Conservation (phyloP, 2,888 invertebrate genomes). For the Lochmaea crataegi region DNA sequence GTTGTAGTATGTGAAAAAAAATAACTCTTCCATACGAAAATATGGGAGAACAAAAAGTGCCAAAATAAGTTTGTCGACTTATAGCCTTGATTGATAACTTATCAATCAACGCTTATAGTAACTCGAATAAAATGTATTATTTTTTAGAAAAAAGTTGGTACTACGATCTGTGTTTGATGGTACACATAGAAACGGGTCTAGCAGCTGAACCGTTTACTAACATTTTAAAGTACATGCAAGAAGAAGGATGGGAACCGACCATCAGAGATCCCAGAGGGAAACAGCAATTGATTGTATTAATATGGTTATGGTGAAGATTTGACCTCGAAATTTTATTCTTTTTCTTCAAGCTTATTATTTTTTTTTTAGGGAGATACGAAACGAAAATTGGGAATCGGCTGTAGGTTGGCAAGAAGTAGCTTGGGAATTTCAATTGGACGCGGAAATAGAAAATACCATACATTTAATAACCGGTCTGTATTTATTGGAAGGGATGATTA, state of each 20-base stretch:
- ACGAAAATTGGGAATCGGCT: slow-evolving; percentile 70
- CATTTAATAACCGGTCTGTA: slow-evolving; percentile 66
- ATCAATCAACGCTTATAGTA: too few relatives aligned
- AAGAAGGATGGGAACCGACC: slow-evolving; percentile 67
- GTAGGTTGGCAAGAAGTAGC: slow-evolving; percentile 69
- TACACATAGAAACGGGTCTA: slow-evolving; percentile 72
- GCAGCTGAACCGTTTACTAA: slow-evolving; percentile 69
- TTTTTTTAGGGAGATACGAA: slow-evolving; percentile 67
- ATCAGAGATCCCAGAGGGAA: slow-evolving; percentile 68
- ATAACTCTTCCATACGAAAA: too few relatives aligned
- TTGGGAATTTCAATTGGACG: slow-evolving; percentile 53
- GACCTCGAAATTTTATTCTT: background rate
- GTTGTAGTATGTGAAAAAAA: too few relatives aligned
- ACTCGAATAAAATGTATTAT: background rate
- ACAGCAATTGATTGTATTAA: slow-evolving; percentile 68
- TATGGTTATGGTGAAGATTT: slow-evolving; percentile 71
- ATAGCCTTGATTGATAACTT: too few relatives aligned
- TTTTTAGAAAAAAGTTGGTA: slow-evolving; percentile 70
- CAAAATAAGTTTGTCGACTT: too few relatives aligned
- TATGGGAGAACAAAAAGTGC: too few relatives aligned
- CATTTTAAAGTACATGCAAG: slow-evolving; percentile 66
- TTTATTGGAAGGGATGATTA: slow-evolving; percentile 69
- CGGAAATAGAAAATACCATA: slow-evolving; percentile 35
- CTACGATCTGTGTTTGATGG: slow-evolving; percentile 69
- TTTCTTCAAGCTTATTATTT: background rate